Evolutionary conservation across 2,113 vertebrate genomes (phyloP), one percentile per base, ranked within the genome.

Genomic region (Carassius auratus): DNA sequence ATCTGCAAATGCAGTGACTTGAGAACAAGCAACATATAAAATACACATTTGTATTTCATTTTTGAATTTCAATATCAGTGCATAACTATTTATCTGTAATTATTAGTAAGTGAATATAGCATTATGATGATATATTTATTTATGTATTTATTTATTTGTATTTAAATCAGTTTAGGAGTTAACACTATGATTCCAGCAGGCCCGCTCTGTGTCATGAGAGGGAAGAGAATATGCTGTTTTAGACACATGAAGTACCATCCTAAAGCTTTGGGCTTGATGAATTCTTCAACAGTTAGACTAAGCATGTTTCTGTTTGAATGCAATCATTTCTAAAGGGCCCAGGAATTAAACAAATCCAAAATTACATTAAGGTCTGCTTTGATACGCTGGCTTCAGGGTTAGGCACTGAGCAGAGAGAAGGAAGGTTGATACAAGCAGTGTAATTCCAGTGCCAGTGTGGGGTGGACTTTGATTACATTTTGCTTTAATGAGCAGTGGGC

Each of bases 381-480:
- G 78, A 81, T 66, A 64, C 38, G 4, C 42, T 81, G 61, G 38
- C 78, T 81, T 50, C 59, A 10, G 79, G 79, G 62, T 81, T 68
- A 45, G 15, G 21, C 62, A 30, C 62, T 52, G 79, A 81, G 45
- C 15, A 21, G 42, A 48, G 23, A 26, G 38, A 17, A 68, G 26
- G 19, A 81, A 52, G 42, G 23, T 48, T 79, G 45, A 76, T 76
- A 66, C 21, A 7, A 50, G 42, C 79, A 81, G 62, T 69, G 62
- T 33, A 66, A 33, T 68, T 81, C 79, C 26, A 81, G 42, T 52
- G 42, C 45, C 62, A 36, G 79, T 81, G 79, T 68, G 79, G 23
- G 79, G 62, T 81, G 62, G 79, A 81, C 79, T 81, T 81, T 81
- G 62, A 81, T 81, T 81, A 81, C 62, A 81, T 81, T 68, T 69